Percentiles rank a stretch among this genome's conserved stretches.
phyloP scores from a whole-genome alignment of 1,140 invertebrate species.

The Drosophila orosa region DNA sequence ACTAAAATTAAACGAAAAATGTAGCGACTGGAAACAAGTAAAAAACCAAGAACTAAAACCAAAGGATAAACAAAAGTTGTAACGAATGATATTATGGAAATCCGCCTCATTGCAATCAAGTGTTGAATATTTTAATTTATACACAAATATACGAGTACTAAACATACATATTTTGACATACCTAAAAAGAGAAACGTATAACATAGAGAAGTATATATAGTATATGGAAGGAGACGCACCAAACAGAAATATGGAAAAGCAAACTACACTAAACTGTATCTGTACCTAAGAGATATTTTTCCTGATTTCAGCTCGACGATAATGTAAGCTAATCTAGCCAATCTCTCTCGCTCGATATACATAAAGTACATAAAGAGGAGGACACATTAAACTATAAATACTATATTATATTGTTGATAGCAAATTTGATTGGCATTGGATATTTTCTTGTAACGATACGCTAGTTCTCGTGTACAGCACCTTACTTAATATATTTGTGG shows the following conservation, averaged over 20 bases:
- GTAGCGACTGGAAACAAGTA: constrained; percentile 5
- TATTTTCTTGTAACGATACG: constrained; percentile 43
- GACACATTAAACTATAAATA: constrained; percentile 31
- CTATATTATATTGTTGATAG: constrained; percentile 43
- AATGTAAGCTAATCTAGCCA: constrained; percentile 45
- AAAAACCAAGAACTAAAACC: constrained; percentile 6
- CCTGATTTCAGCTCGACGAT: constrained; percentile 55
- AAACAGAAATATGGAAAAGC: constrained; percentile 26
- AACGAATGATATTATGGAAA: constrained; percentile 82
- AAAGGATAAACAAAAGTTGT: constrained; percentile 66
- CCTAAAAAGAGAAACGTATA: constrained; percentile 31
- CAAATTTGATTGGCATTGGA: constrained; percentile 38
- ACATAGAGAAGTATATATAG: constrained; percentile 37
- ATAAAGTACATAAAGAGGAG: constrained; percentile 10
- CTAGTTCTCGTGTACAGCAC: constrained; percentile 76
- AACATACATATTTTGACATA: constrained; percentile 56
- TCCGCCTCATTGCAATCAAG: constrained; percentile 81
- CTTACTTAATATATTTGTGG: constrained; percentile 39
- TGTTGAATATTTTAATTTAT: constrained; percentile 75
- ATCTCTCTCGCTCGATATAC: constrained; percentile 53
- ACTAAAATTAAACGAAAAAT: neutral
- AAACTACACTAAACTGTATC: constrained; percentile 41
- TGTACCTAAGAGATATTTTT: constrained; percentile 72
- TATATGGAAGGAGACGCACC: constrained; percentile 57
- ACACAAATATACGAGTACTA: constrained; percentile 54